Evolutionary conservation across 2,888 invertebrate species (phyloP).

Genomic region (Stomorhina lunata): DNA sequence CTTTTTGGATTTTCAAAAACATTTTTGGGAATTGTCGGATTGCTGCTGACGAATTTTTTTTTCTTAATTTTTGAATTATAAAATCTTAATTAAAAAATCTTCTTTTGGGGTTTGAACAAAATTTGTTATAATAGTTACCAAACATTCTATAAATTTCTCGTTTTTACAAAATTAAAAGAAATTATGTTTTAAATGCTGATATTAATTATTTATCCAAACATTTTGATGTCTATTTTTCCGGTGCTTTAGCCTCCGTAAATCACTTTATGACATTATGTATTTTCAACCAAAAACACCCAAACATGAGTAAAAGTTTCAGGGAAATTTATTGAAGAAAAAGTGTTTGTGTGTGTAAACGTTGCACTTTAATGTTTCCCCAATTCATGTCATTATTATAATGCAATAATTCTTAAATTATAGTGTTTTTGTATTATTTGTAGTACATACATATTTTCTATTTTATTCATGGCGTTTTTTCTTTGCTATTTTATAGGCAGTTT

Average conservation of each 20-base stretch:
- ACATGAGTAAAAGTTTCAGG: background rate
- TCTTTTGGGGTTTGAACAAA: background rate
- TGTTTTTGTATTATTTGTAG: constrained; percentile 14
- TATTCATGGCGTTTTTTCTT: background rate
- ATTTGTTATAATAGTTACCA: background rate
- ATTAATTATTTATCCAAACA: constrained; percentile 1
- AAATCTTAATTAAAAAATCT: too few species aligned
- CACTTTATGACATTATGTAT: background rate
- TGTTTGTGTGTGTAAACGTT: constrained; percentile 31
- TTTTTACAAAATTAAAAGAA: too few species aligned
- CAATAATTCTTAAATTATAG: constrained; percentile 34
- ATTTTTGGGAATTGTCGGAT: too few species aligned
- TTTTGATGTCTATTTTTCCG: constrained; percentile 4
- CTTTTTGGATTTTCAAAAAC: too few species aligned
- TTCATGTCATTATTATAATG: constrained; percentile 50
- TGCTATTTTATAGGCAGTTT: background rate
- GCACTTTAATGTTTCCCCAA: constrained; percentile 45
- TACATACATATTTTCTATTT: background rate
- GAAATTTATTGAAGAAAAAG: background rate
- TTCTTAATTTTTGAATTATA: too few species aligned
- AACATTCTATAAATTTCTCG: too few species aligned
- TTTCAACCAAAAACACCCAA: background rate
- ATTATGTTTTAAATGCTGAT: background rate
- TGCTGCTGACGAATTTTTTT: too few species aligned
- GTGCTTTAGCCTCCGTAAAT: constrained; percentile 11